Conservation (phyloP, 2,888 invertebrate species). For the Melinopterus prodromus region DNA sequence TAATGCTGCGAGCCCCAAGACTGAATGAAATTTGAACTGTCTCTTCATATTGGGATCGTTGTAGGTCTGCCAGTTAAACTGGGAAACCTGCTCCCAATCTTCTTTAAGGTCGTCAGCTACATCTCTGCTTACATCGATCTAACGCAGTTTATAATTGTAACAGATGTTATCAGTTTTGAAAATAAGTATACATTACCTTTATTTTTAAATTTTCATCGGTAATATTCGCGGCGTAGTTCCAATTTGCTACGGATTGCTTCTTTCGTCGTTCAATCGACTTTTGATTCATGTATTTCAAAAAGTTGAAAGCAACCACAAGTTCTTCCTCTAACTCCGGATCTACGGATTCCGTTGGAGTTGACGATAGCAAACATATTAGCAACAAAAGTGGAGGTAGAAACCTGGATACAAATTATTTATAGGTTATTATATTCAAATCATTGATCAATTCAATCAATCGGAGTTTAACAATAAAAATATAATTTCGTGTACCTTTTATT, state of each 20-base stretch:
- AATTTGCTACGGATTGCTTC: slow-evolving; percentile 69
- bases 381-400: not conserved
- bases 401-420: not conserved
- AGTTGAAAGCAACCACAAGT: slow-evolving; percentile 68
- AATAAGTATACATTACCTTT: slow-evolving; percentile 56
- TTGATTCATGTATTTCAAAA: slow-evolving; percentile 69
- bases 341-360: slow-evolving; percentile 30
- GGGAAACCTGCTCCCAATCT: slow-evolving; percentile 71
- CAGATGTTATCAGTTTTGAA: not conserved
- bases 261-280: slow-evolving; percentile 68
- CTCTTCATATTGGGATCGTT: slow-evolving; percentile 73
- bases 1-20: slow-evolving; percentile 77
- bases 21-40: slow-evolving; percentile 77
- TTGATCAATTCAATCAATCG: no score
- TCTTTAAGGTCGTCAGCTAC: slow-evolving; percentile 67
- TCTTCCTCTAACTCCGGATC: slow-evolving; percentile 62
- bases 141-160: slow-evolving; percentile 48
- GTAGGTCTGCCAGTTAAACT: slow-evolving; percentile 78
- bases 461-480: no score
- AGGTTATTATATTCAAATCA: no score
- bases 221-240: slow-evolving; percentile 81
- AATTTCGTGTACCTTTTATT: no score
- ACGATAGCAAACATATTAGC: slow-evolving; percentile 5
- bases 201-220: slow-evolving; percentile 73
- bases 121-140: slow-evolving; percentile 59